Conservation (phyloP, 2,888 invertebrate genomes). For the Agrypnus murinus region DNA sequence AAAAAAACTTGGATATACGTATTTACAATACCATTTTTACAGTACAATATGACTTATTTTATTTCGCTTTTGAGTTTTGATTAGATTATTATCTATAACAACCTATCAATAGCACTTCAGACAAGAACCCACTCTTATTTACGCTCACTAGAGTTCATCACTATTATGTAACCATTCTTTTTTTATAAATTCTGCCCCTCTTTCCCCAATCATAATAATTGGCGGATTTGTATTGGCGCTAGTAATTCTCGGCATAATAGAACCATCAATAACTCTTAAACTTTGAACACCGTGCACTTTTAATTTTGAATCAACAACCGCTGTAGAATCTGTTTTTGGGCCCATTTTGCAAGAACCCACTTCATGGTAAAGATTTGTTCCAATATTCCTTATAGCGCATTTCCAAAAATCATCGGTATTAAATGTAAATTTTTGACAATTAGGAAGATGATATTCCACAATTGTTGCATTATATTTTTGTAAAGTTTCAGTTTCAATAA, state of each 20-base stretch:
- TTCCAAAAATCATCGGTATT: constrained; percentile 73
- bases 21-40: no score
- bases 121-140: no score
- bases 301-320: constrained; percentile 82
- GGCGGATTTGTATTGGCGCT: constrained; percentile 73
- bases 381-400: constrained; percentile 68
- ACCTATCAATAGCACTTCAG: no score
- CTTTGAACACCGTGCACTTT: constrained; percentile 72
- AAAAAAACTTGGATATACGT: no score
- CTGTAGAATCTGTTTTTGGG: constrained; percentile 73
- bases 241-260: constrained; percentile 71
- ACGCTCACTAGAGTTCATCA: constrained; percentile 61
- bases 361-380: constrained; percentile 62
- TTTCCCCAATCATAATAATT: constrained; percentile 74
- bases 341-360: constrained; percentile 81
- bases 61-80: no score
- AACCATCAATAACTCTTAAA: constrained; percentile 72
- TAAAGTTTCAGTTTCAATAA: constrained; percentile 70
- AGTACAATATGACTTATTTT: no score
- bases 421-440: constrained; percentile 70
- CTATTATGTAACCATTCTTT: constrained; percentile 59
- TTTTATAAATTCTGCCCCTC: constrained; percentile 73
- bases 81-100: no score
- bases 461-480: constrained; percentile 66
- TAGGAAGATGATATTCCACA: constrained; percentile 67